Evolutionary conservation across 92 coral and sea anemone genomes (phyloP).

Genomic region (Umimayanthus chanpuru): DNA sequence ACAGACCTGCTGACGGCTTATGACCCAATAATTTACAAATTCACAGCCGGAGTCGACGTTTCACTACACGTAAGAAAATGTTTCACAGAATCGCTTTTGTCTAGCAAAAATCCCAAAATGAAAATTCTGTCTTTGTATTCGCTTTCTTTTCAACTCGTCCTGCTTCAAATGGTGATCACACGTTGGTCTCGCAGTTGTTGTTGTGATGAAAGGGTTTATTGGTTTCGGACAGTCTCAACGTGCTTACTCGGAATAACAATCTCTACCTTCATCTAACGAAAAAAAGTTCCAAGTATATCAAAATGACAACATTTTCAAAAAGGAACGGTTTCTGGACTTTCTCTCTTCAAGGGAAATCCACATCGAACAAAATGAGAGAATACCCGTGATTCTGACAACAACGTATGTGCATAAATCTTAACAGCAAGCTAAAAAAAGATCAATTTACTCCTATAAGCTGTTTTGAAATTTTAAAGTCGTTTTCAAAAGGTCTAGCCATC

Average conservation of each 20-base stretch:
- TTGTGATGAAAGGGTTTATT: too few relatives aligned
- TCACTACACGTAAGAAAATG: neutral
- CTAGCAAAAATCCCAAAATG: too few relatives aligned
- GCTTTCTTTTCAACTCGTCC: neutral
- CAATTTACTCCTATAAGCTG: neutral
- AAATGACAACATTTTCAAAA: neutral
- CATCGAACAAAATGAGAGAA: too few relatives aligned
- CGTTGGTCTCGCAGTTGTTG: too few relatives aligned
- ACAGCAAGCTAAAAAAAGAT: neutral
- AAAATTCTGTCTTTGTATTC: neutral
- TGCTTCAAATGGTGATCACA: neutral
- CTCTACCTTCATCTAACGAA: too few relatives aligned
- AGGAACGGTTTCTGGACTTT: neutral
- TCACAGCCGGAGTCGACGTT: neutral
- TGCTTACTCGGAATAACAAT: too few relatives aligned
- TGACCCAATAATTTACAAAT: too few relatives aligned
- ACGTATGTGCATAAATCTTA: too few relatives aligned
- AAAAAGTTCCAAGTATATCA: neutral
- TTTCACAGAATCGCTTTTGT: neutral
- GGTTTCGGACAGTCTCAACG: too few relatives aligned
- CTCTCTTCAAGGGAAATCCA: neutral
- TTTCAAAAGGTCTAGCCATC: conserved; percentile 20
- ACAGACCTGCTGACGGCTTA: too few relatives aligned
- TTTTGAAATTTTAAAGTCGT: neutral
- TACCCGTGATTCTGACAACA: neutral